Percentiles rank a stretch among this genome's conserved stretches.
These are phyloP conservation scores for Loris lydekkerianus DNA, from an alignment of 2,797 vertebrate species.

Conservation along the genomic window DNA sequence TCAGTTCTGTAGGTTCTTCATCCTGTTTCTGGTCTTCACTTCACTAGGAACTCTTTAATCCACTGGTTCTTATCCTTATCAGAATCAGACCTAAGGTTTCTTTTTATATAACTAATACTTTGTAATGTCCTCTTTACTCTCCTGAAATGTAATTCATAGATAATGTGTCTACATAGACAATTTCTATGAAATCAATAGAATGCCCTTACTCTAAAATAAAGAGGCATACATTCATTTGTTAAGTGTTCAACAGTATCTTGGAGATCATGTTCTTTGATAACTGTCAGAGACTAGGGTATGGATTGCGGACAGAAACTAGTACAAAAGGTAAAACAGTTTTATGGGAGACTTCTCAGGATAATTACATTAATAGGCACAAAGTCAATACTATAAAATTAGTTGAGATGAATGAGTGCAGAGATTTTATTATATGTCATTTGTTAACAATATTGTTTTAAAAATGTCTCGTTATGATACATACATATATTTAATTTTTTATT, in stretches of 20 bases:
- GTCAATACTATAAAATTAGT: too few species aligned
- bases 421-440: too few species aligned
- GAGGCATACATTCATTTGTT: background rate
- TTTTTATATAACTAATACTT: background rate
- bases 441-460: too few species aligned
- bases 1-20: background rate
- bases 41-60: background rate
- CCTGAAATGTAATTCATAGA: conserved; percentile 14
- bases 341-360: background rate
- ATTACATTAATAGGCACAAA: background rate
- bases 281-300: background rate
- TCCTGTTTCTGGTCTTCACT: background rate
- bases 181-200: background rate
- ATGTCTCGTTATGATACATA: too few species aligned
- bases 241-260: background rate
- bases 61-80: background rate
- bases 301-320: background rate
- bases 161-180: background rate
- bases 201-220: background rate
- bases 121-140: background rate
- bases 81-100: background rate
- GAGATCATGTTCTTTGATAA: conserved; percentile 7
- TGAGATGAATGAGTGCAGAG: too few species aligned
- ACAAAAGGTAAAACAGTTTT: background rate
- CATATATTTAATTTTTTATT: too few species aligned